A percentile compares a stretch with the other conserved stretches of the same genome.
Evolutionary conservation across 2,113 vertebrate species (phyloP).

Genomic region (Mustela lutreola): DNA sequence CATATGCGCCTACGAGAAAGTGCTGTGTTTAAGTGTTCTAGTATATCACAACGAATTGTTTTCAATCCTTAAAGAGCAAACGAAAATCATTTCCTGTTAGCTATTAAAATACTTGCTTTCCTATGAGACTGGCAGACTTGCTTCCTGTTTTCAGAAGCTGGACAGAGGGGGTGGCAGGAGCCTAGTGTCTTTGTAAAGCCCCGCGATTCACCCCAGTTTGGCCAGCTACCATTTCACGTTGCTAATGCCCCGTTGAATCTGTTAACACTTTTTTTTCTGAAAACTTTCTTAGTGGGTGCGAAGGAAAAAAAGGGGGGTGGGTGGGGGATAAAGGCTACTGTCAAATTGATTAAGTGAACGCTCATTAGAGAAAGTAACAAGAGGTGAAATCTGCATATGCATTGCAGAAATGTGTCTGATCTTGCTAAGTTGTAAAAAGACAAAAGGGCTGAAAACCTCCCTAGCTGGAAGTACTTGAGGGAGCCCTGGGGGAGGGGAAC

Average conservation of each 20-base stretch:
- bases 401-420: constrained; percentile 91
- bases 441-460: constrained; percentile 86
- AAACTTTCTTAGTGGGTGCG: constrained; percentile 87
- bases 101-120: constrained; percentile 71
- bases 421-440: constrained; percentile 88
- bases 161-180: neutral
- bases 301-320: constrained; percentile 77
- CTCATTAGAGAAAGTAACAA: constrained; percentile 91
- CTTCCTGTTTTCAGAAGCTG: constrained; percentile 48
- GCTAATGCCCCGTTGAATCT: constrained; percentile 86
- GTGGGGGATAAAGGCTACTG: constrained; percentile 88
- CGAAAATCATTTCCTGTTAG: constrained; percentile 61
- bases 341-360: constrained; percentile 91
- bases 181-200: neutral
- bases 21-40: constrained; percentile 2
- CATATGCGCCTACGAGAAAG: neutral
- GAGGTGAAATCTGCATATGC: constrained; percentile 91
- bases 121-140: neutral
- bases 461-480: constrained; percentile 84
- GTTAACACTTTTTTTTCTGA: constrained; percentile 86
- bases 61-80: constrained; percentile 44
- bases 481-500: constrained; percentile 79
- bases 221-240: constrained; percentile 80
- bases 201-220: constrained; percentile 76
- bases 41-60: constrained; percentile 54